Conservation (phyloP, 1,140 invertebrate species). For the Arctopsyche grandis region DNA sequence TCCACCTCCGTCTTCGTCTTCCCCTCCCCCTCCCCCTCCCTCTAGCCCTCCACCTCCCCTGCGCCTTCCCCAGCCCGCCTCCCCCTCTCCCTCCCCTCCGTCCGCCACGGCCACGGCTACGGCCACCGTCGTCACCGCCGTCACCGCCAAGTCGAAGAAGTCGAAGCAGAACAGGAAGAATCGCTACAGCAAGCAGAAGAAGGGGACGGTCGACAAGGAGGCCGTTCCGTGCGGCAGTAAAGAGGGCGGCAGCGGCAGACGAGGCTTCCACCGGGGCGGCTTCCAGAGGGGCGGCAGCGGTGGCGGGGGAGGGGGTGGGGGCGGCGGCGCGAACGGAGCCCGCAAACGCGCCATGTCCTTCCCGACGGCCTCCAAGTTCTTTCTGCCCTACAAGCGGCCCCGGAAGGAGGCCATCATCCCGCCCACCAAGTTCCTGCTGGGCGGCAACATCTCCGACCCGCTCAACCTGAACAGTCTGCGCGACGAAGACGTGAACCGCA, state of each 20-base stretch:
- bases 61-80: not conserved
- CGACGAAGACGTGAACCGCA: conserved; percentile 86
- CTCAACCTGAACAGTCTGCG: conserved; percentile 93
- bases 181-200: conserved; percentile 62
- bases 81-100: not conserved
- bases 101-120: not conserved
- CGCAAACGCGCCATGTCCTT: conserved; percentile 64
- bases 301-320: conserved; percentile 45
- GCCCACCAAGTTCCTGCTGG: conserved; percentile 93
- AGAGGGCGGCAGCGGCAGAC: conserved; percentile 53
- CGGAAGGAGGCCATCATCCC: conserved; percentile 80
- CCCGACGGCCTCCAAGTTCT: conserved; percentile 68
- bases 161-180: conserved; percentile 63
- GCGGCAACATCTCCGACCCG: conserved; percentile 95
- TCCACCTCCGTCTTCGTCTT: not conserved
- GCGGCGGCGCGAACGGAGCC: conserved; percentile 44
- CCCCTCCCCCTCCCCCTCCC: not conserved
- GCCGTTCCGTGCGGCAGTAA: too few relatives aligned
- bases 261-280: conserved; percentile 56
- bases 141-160: conserved; percentile 41
- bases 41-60: not conserved
- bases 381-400: conserved; percentile 73
- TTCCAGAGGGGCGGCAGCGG: not conserved
- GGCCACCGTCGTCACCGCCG: not conserved
- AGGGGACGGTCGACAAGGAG: conserved; percentile 52